Evolutionary conservation across 2,888 invertebrate species (phyloP), one percentile per base, ranked within the genome.

Genomic region (Cataglyphis livida): DNA sequence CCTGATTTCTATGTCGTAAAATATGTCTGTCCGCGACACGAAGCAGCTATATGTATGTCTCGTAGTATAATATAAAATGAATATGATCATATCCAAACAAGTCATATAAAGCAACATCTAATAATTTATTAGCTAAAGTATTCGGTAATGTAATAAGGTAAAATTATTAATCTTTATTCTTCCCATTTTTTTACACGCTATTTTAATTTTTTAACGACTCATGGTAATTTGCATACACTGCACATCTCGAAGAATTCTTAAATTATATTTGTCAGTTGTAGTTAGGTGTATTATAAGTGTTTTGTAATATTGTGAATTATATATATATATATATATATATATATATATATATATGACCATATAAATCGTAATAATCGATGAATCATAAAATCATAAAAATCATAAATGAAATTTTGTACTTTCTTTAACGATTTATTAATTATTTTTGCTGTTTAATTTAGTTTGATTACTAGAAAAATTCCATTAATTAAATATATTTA

Each of bases 401-500:
- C 35, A 28, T 38, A 64, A 64, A 54, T 10, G 28, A 41, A 28
- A 1, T 38, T 15, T 64, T n/a, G 28, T 73, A 32, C 1, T 64
- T 51, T 51, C 51, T 75, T 51, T 75, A 76, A 51, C 32, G 21
- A 76, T 3, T 15, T 65, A 38, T n/a, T 54, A 54, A 65, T 76
- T 76, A 76, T 65, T 76, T 64, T 51, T 15, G 35, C 18, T 18
- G 18, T 9, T 75, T 76, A 76, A 66, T 54, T 75, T 54, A 65
- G 18, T 7, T 35, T 38, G 41, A 65, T 54, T 54, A 28, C 9
- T 88, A 87, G 85, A 88, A 81, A 76, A 57, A 82, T 6, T 6
- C 6, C 35, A 35, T 35, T 28, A 28, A 28, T 28, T 28, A 28
- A 28, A 6, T 6, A 35, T 79, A 83, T 90, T 90, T 88, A 91